Conservation (phyloP, 1,140 invertebrate species). For the Bathynomus jamesi region DNA sequence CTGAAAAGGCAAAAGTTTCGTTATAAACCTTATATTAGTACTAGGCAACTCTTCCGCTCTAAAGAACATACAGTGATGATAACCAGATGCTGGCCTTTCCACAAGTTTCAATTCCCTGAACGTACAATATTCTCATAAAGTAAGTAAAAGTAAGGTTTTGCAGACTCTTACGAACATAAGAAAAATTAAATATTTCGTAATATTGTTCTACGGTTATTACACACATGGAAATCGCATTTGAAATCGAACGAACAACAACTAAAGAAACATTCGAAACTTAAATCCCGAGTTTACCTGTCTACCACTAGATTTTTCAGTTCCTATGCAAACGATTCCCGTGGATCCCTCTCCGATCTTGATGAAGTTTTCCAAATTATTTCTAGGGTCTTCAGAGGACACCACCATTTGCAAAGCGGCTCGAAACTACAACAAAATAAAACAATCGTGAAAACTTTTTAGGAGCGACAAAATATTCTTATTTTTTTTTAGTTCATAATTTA, state of each 20-base stretch:
- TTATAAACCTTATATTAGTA: too few species aligned
- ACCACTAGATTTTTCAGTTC: conserved; percentile 70
- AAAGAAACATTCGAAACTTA: too few species aligned
- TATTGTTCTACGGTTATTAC: not conserved
- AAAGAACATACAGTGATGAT: too few species aligned
- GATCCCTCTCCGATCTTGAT: conserved; percentile 97
- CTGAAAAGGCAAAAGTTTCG: too few species aligned
- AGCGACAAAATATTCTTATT: not conserved
- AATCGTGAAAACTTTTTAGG: not conserved
- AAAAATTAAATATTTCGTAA: not conserved
- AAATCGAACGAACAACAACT: too few species aligned
- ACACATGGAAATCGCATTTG: too few species aligned
- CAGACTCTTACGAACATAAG: not conserved
- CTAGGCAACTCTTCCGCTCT: too few species aligned
- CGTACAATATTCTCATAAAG: not conserved
- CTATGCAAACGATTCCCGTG: conserved; percentile 95
- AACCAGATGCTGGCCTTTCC: too few species aligned
- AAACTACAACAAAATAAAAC: conserved; percentile 57
- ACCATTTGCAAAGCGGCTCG: conserved; percentile 92
- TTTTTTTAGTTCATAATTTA: not conserved
- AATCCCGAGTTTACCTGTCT: not conserved
- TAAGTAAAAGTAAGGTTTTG: not conserved
- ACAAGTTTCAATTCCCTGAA: not conserved
- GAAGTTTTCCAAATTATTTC: conserved; percentile 84
- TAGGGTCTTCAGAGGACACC: conserved; percentile 87